Conservation (phyloP, 2,797 vertebrate genomes). For the Platalea minor region DNA sequence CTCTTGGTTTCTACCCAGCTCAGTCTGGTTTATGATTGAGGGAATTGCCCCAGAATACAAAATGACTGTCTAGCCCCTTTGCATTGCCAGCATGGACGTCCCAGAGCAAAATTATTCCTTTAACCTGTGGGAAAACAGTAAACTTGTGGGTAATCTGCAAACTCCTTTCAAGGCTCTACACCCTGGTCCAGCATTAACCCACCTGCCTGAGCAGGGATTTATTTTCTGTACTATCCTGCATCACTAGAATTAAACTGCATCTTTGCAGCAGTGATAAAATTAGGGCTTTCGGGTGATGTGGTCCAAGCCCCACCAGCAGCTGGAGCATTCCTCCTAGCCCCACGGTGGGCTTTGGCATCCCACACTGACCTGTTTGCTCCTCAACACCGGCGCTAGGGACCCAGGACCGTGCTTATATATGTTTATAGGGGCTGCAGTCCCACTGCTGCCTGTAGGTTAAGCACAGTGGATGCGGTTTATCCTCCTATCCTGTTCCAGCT, state of each 20-base stretch:
- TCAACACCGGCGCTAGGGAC: rapidly evolving
- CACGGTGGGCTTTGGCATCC: neutral
- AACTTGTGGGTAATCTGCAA: neutral
- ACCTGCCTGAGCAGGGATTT: neutral
- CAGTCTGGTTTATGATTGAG: neutral
- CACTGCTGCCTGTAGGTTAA: neutral
- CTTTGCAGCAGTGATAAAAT: neutral
- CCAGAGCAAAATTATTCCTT: neutral
- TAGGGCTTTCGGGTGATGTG: rapidly evolving
- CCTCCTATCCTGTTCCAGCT: neutral
- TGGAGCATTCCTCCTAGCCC: neutral
- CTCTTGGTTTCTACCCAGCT: neutral
- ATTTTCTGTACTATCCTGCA: neutral
- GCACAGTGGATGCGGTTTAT: neutral
- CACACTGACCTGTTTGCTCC: neutral
- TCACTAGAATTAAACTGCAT: neutral
- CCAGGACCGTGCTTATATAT: neutral
- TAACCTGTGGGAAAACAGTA: neutral
- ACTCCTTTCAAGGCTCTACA: neutral
- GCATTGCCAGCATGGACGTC: neutral
- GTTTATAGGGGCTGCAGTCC: neutral
- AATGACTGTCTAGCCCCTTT: neutral
- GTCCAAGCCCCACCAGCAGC: neutral
- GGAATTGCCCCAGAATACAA: neutral
- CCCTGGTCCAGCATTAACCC: neutral